Evolutionary conservation across 2,888 invertebrate species (phyloP).

Genomic region (Mylabris sibirica): DNA sequence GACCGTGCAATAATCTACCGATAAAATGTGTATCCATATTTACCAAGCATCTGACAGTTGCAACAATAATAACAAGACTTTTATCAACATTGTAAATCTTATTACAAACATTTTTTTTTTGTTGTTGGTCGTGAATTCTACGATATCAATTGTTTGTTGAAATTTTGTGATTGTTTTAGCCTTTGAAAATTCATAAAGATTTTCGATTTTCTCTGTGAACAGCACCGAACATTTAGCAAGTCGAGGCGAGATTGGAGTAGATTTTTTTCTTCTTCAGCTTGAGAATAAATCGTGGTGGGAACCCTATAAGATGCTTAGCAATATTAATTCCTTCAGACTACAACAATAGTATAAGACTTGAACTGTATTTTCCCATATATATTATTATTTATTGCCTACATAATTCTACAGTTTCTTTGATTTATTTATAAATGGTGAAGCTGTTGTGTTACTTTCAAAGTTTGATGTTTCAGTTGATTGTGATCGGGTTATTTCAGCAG

Average conservation of each 20-base stretch:
- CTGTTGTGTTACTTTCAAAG: neutral
- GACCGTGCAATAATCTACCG: constrained; percentile 7
- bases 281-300: constrained; percentile 37
- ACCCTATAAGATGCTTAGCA: constrained; percentile 38
- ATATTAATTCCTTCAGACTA: constrained; percentile 39
- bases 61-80: neutral
- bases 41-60: neutral
- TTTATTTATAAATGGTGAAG: neutral
- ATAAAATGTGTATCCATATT: neutral
- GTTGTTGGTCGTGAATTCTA: neutral
- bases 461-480: constrained; percentile 12
- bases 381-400: neutral
- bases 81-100: constrained; percentile 7
- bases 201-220: neutral
- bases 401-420: neutral
- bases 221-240: neutral
- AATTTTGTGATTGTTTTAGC: constrained; percentile 6
- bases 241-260: neutral
- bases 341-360: constrained; percentile 30
- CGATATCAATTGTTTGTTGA: neutral
- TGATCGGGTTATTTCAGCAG: constrained; percentile 3
- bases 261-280: neutral
- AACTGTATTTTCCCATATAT: constrained; percentile 22
- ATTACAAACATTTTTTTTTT: neutral
- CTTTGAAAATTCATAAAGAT: neutral